These are phyloP conservation scores for Haliaeetus leucogaster DNA, from an alignment of 2,113 vertebrate species.

Conservation along the genomic window DNA sequence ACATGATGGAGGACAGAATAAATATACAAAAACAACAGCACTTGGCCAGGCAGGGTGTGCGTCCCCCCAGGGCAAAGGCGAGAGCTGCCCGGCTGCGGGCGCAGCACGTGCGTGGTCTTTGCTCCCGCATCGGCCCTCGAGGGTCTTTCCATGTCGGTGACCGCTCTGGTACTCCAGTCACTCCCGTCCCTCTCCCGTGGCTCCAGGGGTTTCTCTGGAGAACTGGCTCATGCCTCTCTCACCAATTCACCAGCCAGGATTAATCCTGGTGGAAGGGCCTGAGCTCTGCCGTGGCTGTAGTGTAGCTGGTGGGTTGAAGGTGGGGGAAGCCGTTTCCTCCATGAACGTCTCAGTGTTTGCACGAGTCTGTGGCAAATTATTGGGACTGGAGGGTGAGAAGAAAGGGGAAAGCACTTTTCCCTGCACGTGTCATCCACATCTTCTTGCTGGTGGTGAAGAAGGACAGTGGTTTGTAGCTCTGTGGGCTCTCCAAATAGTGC, in stretches of 20 bases:
- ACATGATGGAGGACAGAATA: neutral
- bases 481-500: neutral
- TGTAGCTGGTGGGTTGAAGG: neutral
- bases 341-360: neutral
- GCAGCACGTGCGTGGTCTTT: neutral
- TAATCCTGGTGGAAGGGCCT: neutral
- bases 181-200: rapidly evolving
- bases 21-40: neutral
- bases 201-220: neutral
- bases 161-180: rapidly evolving
- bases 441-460: neutral
- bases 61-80: neutral
- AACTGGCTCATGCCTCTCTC: rapidly evolving
- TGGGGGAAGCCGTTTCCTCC: neutral
- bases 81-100: neutral
- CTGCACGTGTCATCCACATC: rapidly evolving
- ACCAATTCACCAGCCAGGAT: rapidly evolving
- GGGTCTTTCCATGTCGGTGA: rapidly evolving
- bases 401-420: neutral
- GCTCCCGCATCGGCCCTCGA: rapidly evolving
- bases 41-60: neutral
- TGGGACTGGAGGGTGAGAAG: neutral
- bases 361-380: rapidly evolving
- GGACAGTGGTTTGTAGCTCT: neutral
- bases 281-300: neutral